A percentile compares a stretch with the other conserved stretches of the same genome.
phyloP scores from a whole-genome alignment of 2,888 invertebrate genomes.

The Campoplex capitator region DNA sequence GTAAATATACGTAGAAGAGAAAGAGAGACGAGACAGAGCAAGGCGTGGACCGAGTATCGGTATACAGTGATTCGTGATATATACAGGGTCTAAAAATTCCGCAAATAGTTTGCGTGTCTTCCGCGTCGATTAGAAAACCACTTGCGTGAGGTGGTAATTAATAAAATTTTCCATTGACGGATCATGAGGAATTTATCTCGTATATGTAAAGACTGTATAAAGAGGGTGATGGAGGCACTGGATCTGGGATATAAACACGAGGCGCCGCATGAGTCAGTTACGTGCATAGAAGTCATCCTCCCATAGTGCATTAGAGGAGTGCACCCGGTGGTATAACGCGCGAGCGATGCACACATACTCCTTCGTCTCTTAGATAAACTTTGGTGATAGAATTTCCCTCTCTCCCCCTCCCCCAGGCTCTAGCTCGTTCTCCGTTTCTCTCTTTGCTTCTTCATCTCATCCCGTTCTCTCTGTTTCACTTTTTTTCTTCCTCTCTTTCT shows the following conservation, averaged over 20 bases:
- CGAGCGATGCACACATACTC: slow-evolving; percentile 36
- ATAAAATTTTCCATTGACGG: slow-evolving; percentile 67
- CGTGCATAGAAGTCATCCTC: slow-evolving; percentile 64
- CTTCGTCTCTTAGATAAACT: slow-evolving; percentile 73
- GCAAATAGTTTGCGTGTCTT: slow-evolving; percentile 57
- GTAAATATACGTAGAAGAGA: not conserved
- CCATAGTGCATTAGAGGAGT: slow-evolving; percentile 63
- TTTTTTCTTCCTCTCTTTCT: slow-evolving; percentile 42
- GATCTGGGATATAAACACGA: slow-evolving; percentile 6
- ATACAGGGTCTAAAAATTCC: slow-evolving; percentile 37
- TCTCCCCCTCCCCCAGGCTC: not conserved
- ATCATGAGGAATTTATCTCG: slow-evolving; percentile 54
- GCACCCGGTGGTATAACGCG: slow-evolving; percentile 39
- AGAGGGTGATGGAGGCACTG: not conserved
- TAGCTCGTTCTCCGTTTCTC: slow-evolving; percentile 22
- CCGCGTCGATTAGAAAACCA: slow-evolving; percentile 53
- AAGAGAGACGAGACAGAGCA: slow-evolving; percentile 18
- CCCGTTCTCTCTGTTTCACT: slow-evolving; percentile 38
- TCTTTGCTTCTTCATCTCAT: slow-evolving; percentile 39
- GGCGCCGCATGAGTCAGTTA: slow-evolving; percentile 64
- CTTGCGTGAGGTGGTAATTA: slow-evolving; percentile 46
- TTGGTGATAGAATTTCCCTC: slow-evolving; percentile 72
- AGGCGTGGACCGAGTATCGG: slow-evolving; percentile 60
- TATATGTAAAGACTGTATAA: not conserved
- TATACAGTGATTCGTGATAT: slow-evolving; percentile 2